A percentile compares a stretch with the other conserved stretches of the same genome.
Conservation (phyloP, 2,888 invertebrate species). For the Eristalis intricaria region DNA sequence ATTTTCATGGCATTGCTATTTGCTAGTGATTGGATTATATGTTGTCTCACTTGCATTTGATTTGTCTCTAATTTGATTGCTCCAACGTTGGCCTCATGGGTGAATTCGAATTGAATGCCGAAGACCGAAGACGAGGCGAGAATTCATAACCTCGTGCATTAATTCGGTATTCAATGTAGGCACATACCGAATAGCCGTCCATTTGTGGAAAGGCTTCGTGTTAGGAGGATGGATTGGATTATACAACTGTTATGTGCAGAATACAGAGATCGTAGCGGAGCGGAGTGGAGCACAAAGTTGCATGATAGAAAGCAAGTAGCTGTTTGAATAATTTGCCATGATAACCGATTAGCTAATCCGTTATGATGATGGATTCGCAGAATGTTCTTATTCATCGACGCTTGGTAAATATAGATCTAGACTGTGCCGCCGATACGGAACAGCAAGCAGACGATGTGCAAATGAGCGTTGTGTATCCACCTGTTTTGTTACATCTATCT, state of each 20-base stretch:
- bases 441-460: too few relatives aligned
- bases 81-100: constrained; percentile 34
- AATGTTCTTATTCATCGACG: neutral
- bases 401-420: neutral
- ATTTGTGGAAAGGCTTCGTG: constrained; percentile 36
- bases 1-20: constrained; percentile 14
- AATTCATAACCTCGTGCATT: constrained; percentile 41
- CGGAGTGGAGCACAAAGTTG: constrained; percentile 14
- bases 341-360: neutral
- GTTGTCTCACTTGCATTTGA: constrained; percentile 42
- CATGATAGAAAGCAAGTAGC: constrained; percentile 15
- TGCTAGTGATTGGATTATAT: constrained; percentile 55
- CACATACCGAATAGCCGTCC: constrained; percentile 17
- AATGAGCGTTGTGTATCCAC: neutral
- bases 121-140: constrained; percentile 44
- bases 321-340: constrained; percentile 3
- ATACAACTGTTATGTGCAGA: constrained; percentile 46
- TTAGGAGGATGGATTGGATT: constrained; percentile 3
- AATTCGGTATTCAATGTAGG: constrained; percentile 49
- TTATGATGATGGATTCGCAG: neutral
- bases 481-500: neutral
- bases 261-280: neutral
- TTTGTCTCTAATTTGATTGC: constrained; percentile 44
- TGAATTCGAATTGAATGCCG: constrained; percentile 43
- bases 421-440: too few relatives aligned